Base-by-base conservation (phyloP, 1,140 invertebrate species). In the Epicauta chinensis region DNA sequence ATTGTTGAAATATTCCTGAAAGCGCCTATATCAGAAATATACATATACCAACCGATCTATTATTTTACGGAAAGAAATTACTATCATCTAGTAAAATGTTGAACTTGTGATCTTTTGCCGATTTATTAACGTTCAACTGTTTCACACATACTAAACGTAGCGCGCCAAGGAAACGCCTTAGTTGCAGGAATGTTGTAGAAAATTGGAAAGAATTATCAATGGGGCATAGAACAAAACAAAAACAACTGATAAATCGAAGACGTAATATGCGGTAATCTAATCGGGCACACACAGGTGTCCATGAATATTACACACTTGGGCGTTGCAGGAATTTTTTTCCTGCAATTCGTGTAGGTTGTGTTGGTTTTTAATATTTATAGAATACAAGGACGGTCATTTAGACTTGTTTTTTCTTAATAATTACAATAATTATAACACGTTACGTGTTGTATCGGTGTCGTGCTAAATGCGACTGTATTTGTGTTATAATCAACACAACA, bases 211-310 rank as follows among this genome's bases (percentile, higher is more conserved):
- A n/a, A n/a, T n/a, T n/a, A n/a, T n/a, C n/a, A n/a, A n/a, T n/a
- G n/a, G n/a, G n/a, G n/a, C n/a, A n/a, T n/a, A n/a, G n/a, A n/a
- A n/a, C n/a, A n/a, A n/a, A n/a, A n/a, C n/a, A n/a, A 55, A 55
- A 54, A 38, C n/a, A 11, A 34, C 32, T 23, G 45, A 47, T 50
- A 58, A 60, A 60, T 60, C 55, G 49, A 53, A 54, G 48, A 51
- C 49, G 47, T 55, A 60, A 60, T 60, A 55, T 52, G 49, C 31
- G 45, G 55, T 60, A 60, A 60, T 60, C 55, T 58, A 60, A 60
- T 60, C 58, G 58, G 47, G 55, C 49, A 60, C 58, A 55, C 49
- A 60, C 58, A 60, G 58, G 58, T 60, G 58, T 60, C 58, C 58
- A 53, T 55, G 55, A 58, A 56, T 60, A 60, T 60, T 58, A 58